phyloP scores from a whole-genome alignment of 2,888 invertebrate genomes.

The Coecobrya sp. region DNA sequence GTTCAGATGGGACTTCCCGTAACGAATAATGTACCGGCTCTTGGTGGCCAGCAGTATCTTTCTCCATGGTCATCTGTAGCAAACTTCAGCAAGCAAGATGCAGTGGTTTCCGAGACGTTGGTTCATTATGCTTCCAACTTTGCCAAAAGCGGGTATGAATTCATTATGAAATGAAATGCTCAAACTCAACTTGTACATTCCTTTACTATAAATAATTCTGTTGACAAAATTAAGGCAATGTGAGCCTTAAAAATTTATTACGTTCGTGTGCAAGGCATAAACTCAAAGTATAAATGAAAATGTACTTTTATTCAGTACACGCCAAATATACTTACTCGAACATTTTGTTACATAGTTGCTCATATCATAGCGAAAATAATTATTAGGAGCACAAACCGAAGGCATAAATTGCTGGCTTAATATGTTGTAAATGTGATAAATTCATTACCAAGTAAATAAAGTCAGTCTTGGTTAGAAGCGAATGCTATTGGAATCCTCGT shows the following conservation, averaged over 20 bases:
- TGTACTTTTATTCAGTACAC: too few relatives aligned
- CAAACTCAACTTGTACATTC: conserved; percentile 9
- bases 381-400: not conserved
- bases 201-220: conserved; percentile 47
- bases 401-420: not conserved
- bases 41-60: conserved; percentile 90
- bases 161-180: conserved; percentile 53
- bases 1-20: conserved; percentile 93
- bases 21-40: conserved; percentile 87
- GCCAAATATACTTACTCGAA: too few relatives aligned
- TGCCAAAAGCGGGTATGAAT: conserved; percentile 92
- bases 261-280: not conserved
- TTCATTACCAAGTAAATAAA: not conserved
- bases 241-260: conserved; percentile 25
- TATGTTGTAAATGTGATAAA: conserved; percentile 12
- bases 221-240: conserved; percentile 63
- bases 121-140: conserved; percentile 93
- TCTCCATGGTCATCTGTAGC: conserved; percentile 87
- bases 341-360: not conserved
- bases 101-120: conserved; percentile 92
- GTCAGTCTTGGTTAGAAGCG: not conserved
- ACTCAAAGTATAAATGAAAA: not conserved
- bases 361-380: not conserved
- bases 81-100: conserved; percentile 93
- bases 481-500: not conserved